A percentile compares a stretch with the other conserved stretches of the same genome.
phyloP scores from a whole-genome alignment of 2,113 vertebrate genomes.

The Rattus rattus region DNA sequence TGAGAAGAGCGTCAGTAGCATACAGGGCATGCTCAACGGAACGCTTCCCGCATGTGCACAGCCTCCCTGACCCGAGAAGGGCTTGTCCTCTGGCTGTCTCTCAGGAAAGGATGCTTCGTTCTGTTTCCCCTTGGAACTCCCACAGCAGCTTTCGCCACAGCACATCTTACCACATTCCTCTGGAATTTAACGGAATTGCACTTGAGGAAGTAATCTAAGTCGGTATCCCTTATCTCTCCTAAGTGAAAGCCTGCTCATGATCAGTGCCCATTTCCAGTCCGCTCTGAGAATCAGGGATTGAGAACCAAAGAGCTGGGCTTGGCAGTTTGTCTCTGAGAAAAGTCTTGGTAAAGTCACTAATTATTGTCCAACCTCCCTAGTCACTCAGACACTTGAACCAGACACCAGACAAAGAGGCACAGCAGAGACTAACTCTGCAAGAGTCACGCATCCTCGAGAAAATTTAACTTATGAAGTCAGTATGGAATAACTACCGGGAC shows the following conservation, averaged over 20 bases:
- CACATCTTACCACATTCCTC: neutral
- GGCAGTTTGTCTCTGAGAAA: conserved; percentile 21
- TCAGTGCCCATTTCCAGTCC: neutral
- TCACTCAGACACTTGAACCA: neutral
- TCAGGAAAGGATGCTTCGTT: neutral
- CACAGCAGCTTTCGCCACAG: neutral
- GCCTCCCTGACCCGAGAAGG: neutral
- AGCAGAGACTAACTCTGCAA: neutral
- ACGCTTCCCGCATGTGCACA: neutral
- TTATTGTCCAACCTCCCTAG: neutral
- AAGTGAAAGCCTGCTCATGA: neutral
- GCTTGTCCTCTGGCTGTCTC: neutral
- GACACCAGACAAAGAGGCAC: neutral
- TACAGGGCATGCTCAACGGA: neutral
- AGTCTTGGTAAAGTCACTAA: neutral
- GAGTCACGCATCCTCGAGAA: neutral
- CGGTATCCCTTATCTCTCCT: neutral
- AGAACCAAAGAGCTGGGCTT: neutral
- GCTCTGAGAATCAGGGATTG: neutral
- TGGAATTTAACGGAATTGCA: conserved; percentile 6
- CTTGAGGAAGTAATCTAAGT: neutral
- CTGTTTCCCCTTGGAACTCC: neutral
- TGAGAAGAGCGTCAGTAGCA: neutral
- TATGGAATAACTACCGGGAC: neutral
- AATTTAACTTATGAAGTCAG: neutral